Evolutionary conservation across 2,888 invertebrate species (phyloP).

Genomic region (Agriopis leucophaearia): DNA sequence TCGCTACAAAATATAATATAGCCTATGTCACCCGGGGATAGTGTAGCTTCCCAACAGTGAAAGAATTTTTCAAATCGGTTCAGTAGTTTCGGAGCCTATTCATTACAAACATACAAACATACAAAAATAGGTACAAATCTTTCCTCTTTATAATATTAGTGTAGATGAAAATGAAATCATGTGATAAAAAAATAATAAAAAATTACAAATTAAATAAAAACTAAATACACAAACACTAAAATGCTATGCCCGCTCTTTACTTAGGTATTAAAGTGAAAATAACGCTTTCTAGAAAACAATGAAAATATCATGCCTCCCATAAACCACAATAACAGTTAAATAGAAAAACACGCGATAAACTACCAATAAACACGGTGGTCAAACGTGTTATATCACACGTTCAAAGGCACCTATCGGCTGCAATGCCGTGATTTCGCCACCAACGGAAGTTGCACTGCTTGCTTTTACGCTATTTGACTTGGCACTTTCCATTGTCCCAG

Average conservation of each 20-base stretch:
- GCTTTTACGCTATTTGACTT: constrained; percentile 22
- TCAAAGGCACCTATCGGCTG: constrained; percentile 10
- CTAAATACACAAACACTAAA: no score
- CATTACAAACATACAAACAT: no score
- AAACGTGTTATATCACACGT: constrained; percentile 29
- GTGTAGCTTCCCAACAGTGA: no score
- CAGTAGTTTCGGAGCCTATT: no score
- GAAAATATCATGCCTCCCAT: constrained; percentile 5
- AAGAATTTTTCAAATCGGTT: no score
- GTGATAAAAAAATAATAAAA: no score
- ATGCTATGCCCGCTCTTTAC: not conserved
- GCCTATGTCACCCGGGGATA: no score
- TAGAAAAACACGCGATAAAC: constrained; percentile 17
- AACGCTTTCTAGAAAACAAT: constrained; percentile 9
- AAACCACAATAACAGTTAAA: constrained; percentile 15
- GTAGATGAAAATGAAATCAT: no score
- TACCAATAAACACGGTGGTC: constrained; percentile 10
- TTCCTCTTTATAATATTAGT: no score
- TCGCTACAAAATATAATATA: no score
- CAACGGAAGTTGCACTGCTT: not conserved
- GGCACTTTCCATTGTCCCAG: constrained; percentile 17
- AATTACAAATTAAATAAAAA: no score
- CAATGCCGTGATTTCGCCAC: constrained; percentile 25
- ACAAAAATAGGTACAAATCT: no score
- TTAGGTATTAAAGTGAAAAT: not conserved